These are phyloP conservation scores for Lasioglossum leucozonium DNA, from an alignment of 2,888 invertebrate genomes.

Conservation along the genomic window DNA sequence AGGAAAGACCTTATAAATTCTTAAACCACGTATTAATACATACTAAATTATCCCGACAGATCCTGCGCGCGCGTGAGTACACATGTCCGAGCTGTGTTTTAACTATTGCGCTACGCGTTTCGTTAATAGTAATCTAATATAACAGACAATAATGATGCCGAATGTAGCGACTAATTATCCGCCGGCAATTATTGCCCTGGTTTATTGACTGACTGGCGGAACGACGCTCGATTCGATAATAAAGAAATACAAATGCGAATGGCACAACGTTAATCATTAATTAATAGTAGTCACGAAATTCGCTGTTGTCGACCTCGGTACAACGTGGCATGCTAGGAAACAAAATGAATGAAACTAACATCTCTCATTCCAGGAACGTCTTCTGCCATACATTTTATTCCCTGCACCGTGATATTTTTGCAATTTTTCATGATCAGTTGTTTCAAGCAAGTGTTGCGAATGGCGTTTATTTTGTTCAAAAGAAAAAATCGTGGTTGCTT, in stretches of 20 bases:
- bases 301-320: not conserved
- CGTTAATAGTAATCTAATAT: not conserved
- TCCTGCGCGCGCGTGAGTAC: not conserved
- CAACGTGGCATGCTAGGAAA: not conserved
- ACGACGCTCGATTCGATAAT: not conserved
- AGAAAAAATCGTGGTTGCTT: too few species aligned
- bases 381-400: not conserved
- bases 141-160: not conserved
- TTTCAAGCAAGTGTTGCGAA: not conserved
- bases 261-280: not conserved
- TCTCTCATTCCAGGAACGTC: not conserved
- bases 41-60: not conserved
- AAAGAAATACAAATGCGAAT: not conserved
- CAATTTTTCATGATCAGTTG: not conserved
- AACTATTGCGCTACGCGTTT: not conserved
- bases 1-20: constrained; percentile 16
- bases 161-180: not conserved
- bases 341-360: not conserved
- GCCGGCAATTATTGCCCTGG: not conserved
- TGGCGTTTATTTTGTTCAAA: not conserved
- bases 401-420: not conserved
- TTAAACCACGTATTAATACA: constrained; percentile 16
- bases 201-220: constrained; percentile 2
- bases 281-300: not conserved
- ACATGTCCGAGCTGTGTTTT: not conserved